Base-by-base conservation (phyloP, 1,140 invertebrate genomes). In the Drosophila rhopaloa region DNA sequence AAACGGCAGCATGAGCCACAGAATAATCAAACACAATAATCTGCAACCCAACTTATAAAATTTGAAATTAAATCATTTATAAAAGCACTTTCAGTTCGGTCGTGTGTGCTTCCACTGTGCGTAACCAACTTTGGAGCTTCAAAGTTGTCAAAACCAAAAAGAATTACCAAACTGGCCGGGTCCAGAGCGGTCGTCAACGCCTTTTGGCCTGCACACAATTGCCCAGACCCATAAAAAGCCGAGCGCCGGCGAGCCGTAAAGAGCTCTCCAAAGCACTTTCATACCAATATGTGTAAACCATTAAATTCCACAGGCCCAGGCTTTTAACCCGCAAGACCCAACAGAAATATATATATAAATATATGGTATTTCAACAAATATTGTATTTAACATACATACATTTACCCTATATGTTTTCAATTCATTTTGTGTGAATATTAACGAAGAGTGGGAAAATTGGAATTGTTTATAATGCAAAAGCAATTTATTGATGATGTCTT, bases 401-500 rank as follows among this genome's bases (percentile, higher is more conserved):
- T 50, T 35, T 10, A 75, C 13, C 46, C 62, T 29, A 29, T 27
- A 37, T 85, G 82, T 81, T 81, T 86, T 82, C 59, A 76, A 82
- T 86, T 76, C 65, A 82, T 86, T 86, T 37, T 53, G 32, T 53
- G 32, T 11, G 75, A 61, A 79, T 66, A 77, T 84, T 68, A 55
- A 68, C 24, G 54, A n/a, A 41, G 35, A 6, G 10, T 19, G 43
- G 60, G 53, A 11, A 54, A 63, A 62, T 10, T 65, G 68, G 61
- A 61, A 76, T 85, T 46, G 63, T 78, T 86, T 73, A 65, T 80
- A 80, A 84, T 84, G 63, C 62, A 60, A 84, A 75, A 70, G 50
- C 60, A 63, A 81, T 85, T 84, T 76, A 86, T 82, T 67, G 82
- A 59, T 81, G 68, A 66, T 79, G 82, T 79, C 61, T 81, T 75